Evolutionary conservation across 2,888 invertebrate species (phyloP), one percentile per base, ranked within the genome.

Genomic region (Heteromurus nitidus): DNA sequence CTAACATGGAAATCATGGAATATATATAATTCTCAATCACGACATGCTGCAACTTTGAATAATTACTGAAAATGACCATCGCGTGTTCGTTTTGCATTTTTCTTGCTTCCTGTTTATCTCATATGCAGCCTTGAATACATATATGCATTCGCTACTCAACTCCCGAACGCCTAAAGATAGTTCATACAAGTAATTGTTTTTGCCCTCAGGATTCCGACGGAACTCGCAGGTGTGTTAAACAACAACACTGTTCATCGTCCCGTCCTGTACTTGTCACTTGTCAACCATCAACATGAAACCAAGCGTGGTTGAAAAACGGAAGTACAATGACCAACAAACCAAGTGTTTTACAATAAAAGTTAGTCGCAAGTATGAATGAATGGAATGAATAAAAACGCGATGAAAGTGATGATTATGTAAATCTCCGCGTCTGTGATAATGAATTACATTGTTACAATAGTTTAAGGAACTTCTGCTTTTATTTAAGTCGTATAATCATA

Each of bases 181-280:
- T n/a, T n/a, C n/a, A n/a, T n/a, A n/a, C n/a, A n/a, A n/a, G n/a
- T n/a, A n/a, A n/a, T 36, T 36, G 36, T 36, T 36, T 36, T 36
- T 36, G 5, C 36, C n/a, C n/a, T 47, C n/a, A 79, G 77, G 77
- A 20, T 79, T 79, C 70, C 60, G 77, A 5, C 77, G 77, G 3
- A 69, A 79, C 36, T 79, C 77, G 1, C 70, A 79, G 36, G 70
- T 62, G 7, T 69, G 50, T 26, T 77, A 26, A 36, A n/a, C n/a
- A n/a, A n/a, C n/a, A n/a, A n/a, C n/a, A n/a, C n/a, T n/a, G n/a
- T n/a, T n/a, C n/a, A n/a, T n/a, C n/a, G n/a, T n/a, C n/a, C n/a
- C n/a, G n/a, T n/a, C n/a, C n/a, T n/a, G n/a, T n/a, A n/a, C n/a
- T n/a, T n/a, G n/a, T n/a, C n/a, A n/a, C n/a, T n/a, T n/a, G n/a